Evolutionary conservation across 2,797 vertebrate species (phyloP), one percentile per base, ranked within the genome.

Genomic region (Oryzias sinensis): DNA sequence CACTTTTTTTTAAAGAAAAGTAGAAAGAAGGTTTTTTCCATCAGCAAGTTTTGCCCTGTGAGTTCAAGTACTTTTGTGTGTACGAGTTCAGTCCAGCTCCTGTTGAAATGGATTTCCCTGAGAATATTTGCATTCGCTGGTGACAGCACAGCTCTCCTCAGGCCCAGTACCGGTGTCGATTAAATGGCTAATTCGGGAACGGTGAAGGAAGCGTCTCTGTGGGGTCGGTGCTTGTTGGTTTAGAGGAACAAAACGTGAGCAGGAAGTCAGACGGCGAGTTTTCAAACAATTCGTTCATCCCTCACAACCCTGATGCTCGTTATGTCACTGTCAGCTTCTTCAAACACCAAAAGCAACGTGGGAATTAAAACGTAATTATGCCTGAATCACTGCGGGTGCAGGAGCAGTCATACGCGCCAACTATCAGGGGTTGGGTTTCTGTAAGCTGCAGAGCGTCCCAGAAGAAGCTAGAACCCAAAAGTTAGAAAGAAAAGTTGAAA

Each of bases 281-380:
- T 68, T 80, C 76, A 80, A 76, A 84, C 74, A 63, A 77, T 82
- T 80, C 81, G 79, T 85, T 87, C 18, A 18, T 18, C 18, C 82
- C 66, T 44, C 41, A 61, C 68, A 54, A 11, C 47, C 29, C 67
- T 74, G 70, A 77, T 75, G 68, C 57, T 53, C 75, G 62, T 79
- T 70, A 64, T 65, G 65, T 69, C 58, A 59, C 81, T 47, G 76
- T 77, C 76, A 72, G 70, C 71, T 56, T 46, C 72, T 70, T 79
- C 74, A 56, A 71, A 72, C 68, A 53, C 76, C 42, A 47, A 65
- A 43, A 66, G 61, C 61, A 45, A 27, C 15, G 25, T 62, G 65
- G 73, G 72, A 77, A 67, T 77, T 73, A 68, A 74, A 79, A 74
- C 55, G 66, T 68, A 68, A 71, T 68, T 43, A 48, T 58, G 59